Percentiles rank a stretch among this genome's conserved stretches.
Evolutionary conservation across 1,140 invertebrate genomes (phyloP).

Genomic region (Drosophila orena): DNA sequence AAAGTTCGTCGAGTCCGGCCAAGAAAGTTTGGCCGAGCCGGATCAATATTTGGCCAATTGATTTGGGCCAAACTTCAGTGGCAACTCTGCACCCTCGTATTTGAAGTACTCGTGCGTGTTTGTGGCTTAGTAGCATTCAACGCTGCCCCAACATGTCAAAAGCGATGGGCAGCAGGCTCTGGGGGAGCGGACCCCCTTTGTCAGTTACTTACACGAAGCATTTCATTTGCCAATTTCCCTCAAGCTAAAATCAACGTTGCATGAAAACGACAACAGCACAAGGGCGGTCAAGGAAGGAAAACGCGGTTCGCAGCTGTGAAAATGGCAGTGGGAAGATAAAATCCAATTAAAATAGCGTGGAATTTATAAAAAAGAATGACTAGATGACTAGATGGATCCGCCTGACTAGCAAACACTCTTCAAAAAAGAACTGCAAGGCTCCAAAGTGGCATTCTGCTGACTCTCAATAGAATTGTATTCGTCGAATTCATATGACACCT

Average conservation of each 20-base stretch:
- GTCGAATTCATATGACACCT: background rate
- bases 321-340: conserved; percentile 71
- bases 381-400: conserved; percentile 9
- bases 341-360: conserved; percentile 75
- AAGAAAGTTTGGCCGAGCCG: conserved; percentile 40
- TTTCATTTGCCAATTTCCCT: conserved; percentile 76
- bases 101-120: conserved; percentile 60
- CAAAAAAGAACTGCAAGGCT: background rate
- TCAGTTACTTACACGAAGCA: conserved; percentile 73
- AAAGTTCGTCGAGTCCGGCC: conserved; percentile 2
- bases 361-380: conserved; percentile 47
- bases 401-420: conserved; percentile 30
- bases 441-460: background rate
- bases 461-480: background rate
- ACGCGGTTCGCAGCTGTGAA: conserved; percentile 39
- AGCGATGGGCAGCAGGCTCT: conserved; percentile 30
- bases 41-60: conserved; percentile 66
- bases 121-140: conserved; percentile 57
- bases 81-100: conserved; percentile 1
- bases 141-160: conserved; percentile 67
- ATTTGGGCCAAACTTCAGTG: conserved; percentile 55
- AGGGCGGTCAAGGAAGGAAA: conserved; percentile 4
- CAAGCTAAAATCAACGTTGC: conserved; percentile 73
- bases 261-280: conserved; percentile 59
- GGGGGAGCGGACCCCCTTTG: conserved; percentile 25